phyloP scores from a whole-genome alignment of 2,888 invertebrate genomes.

The Noctua comes region DNA sequence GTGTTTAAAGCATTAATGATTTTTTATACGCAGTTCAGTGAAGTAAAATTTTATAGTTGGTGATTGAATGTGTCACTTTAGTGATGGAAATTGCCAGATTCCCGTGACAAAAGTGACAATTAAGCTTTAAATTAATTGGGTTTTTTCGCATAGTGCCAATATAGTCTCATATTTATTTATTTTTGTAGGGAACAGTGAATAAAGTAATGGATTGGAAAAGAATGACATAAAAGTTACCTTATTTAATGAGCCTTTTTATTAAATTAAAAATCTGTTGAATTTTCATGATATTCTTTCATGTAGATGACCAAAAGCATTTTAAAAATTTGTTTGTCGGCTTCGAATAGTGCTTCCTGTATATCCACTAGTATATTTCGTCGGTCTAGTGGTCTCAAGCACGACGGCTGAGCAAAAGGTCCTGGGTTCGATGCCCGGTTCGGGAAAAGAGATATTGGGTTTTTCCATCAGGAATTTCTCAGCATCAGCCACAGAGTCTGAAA shows the following conservation, averaged over 20 bases:
- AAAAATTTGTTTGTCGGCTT: neutral
- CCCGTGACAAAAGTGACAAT: neutral
- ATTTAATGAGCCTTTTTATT: neutral
- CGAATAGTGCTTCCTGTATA: neutral
- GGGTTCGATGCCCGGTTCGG: no score
- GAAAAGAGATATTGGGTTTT: no score
- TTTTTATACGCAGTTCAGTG: slow-evolving; percentile 35
- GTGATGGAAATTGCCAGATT: neutral
- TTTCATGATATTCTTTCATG: neutral
- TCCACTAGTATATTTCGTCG: neutral
- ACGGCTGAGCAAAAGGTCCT: no score
- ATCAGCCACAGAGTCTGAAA: no score
- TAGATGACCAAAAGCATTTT: no score
- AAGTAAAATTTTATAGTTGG: slow-evolving; percentile 42
- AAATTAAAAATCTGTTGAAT: neutral
- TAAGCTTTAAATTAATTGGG: slow-evolving; percentile 2
- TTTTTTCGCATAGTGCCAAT: slow-evolving; percentile 24
- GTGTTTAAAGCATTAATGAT: slow-evolving; percentile 58
- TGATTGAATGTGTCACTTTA: slow-evolving; percentile 38
- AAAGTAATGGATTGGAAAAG: neutral
- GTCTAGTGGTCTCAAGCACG: no score
- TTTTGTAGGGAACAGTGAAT: neutral
- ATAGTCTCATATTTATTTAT: slow-evolving; percentile 8
- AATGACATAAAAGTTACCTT: neutral
- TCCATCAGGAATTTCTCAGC: no score